A percentile compares a stretch with the other conserved stretches of the same genome.
These are phyloP conservation scores for Hydrolagus colliei DNA, from an alignment of 2,797 vertebrate species.

Conservation along the genomic window DNA sequence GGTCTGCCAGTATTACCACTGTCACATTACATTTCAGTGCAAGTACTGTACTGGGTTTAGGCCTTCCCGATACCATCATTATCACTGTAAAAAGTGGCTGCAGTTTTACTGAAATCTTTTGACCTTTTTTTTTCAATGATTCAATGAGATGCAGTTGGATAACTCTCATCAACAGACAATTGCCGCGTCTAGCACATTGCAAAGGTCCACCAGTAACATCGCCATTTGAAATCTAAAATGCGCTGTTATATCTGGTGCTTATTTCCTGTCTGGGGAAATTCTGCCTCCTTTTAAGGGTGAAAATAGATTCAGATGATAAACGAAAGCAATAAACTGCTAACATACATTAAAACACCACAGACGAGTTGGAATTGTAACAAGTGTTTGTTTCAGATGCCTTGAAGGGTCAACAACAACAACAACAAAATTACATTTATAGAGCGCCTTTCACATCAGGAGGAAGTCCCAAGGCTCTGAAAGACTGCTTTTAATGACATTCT, in stretches of 20 bases:
- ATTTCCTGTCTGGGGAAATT: slow-evolving; percentile 16
- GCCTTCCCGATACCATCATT: background rate
- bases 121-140: background rate
- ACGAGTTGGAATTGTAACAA: background rate
- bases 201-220: background rate
- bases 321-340: background rate
- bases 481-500: background rate
- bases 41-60: background rate
- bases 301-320: slow-evolving; percentile 11
- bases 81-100: background rate
- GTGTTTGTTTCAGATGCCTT: background rate
- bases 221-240: background rate
- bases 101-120: background rate
- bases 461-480: too few relatives aligned
- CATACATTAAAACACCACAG: background rate
- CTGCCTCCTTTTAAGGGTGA: background rate
- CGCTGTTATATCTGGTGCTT: slow-evolving; percentile 9
- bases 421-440: too few relatives aligned
- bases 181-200: background rate
- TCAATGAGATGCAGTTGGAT: background rate
- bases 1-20: background rate
- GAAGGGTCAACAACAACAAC: background rate
- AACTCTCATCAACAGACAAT: background rate
- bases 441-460: too few relatives aligned
- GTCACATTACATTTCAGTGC: background rate